Conservation (phyloP, 2,888 invertebrate species). For the Tenthredo livida region DNA sequence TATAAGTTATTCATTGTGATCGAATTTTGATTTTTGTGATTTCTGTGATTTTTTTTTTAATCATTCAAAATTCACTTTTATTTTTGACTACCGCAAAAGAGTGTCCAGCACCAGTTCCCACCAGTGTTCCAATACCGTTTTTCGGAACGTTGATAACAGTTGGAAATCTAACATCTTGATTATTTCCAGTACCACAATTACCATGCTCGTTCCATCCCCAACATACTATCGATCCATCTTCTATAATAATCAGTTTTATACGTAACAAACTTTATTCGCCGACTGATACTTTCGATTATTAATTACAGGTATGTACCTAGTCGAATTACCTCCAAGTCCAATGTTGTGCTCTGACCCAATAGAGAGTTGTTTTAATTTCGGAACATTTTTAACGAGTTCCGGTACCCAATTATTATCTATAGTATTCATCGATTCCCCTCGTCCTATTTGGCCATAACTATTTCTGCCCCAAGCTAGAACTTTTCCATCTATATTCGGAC, state of each 20-base stretch:
- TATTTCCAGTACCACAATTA: slow-evolving; percentile 87
- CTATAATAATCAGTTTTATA: slow-evolving; percentile 78
- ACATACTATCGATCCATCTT: slow-evolving; percentile 84
- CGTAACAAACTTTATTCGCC: not conserved
- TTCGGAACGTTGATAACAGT: slow-evolving; percentile 70
- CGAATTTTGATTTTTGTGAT: not conserved
- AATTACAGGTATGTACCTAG: too few species aligned
- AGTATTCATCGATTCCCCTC: slow-evolving; percentile 67
- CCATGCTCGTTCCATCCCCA: slow-evolving; percentile 97
- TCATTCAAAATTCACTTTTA: not conserved
- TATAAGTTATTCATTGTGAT: not conserved
- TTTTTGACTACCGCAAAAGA: slow-evolving; percentile 73
- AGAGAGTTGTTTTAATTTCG: slow-evolving; percentile 81
- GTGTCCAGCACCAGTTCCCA: slow-evolving; percentile 77
- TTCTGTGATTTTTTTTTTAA: not conserved
- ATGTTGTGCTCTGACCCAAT: slow-evolving; percentile 91
- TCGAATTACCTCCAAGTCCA: slow-evolving; percentile 79
- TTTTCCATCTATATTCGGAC: slow-evolving; percentile 77
- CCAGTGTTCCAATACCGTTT: slow-evolving; percentile 59
- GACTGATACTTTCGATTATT: not conserved
- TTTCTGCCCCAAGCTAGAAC: slow-evolving; percentile 91
- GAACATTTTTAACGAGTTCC: slow-evolving; percentile 78
- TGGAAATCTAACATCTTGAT: slow-evolving; percentile 78
- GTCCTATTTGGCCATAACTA: slow-evolving; percentile 88
- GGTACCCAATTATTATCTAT: slow-evolving; percentile 59